phyloP scores from a whole-genome alignment of 2,113 vertebrate species.

The Origma solitaria region DNA sequence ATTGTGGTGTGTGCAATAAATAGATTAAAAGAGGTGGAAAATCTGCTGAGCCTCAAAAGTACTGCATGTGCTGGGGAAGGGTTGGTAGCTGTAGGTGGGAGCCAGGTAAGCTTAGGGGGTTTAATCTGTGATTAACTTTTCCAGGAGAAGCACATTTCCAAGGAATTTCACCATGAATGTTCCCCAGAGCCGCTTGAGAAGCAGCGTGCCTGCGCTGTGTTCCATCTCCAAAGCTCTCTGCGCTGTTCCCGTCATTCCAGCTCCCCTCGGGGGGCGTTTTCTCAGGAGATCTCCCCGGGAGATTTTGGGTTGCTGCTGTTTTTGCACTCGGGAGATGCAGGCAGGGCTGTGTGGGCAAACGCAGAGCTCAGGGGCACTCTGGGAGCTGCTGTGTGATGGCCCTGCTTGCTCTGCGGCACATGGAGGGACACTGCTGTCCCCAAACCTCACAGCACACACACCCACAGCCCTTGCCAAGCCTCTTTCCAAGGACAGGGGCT shows the following conservation, averaged over 20 bases:
- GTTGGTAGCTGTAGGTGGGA: neutral
- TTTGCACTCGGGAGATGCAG: neutral
- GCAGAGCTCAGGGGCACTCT: neutral
- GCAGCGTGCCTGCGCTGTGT: accelerated
- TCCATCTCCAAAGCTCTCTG: neutral
- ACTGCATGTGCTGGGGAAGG: neutral
- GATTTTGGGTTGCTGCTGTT: neutral
- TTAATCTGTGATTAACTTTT: neutral
- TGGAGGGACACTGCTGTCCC: neutral
- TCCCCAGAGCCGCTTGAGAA: neutral
- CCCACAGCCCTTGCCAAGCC: neutral
- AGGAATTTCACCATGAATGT: neutral
- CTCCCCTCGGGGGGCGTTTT: neutral
- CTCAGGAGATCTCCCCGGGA: neutral
- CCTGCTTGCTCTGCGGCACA: neutral
- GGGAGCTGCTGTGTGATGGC: neutral
- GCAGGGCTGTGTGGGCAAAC: neutral
- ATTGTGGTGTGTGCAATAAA: neutral
- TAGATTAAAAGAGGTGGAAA: neutral
- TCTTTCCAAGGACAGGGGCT: neutral
- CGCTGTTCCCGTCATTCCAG: neutral
- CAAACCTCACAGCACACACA: accelerated
- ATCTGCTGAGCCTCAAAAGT: neutral
- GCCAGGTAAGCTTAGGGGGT: neutral
- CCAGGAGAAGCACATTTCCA: neutral